phyloP scores from a whole-genome alignment of 1,140 invertebrate species.

The Lepidurus couesii region DNA sequence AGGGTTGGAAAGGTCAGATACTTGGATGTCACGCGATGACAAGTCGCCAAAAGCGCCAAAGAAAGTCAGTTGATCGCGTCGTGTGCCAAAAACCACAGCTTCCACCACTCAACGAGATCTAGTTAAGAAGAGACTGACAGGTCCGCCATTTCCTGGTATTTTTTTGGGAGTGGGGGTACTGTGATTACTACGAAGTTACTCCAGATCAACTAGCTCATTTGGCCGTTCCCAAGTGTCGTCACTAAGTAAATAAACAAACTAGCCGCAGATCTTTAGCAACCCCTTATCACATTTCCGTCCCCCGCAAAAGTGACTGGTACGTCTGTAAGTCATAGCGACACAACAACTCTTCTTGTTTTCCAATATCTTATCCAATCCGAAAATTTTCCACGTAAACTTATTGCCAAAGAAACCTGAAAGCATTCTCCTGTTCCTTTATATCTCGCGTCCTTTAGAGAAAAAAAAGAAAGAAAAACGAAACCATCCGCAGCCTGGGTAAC shows the following conservation, averaged over 20 bases:
- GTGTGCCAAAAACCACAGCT: conserved; percentile 1
- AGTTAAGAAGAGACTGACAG: not conserved
- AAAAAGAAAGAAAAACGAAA: no score
- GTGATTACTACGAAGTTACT: no score
- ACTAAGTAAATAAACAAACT: no score
- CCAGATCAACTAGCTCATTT: no score
- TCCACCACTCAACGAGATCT: not conserved
- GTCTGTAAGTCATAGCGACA: no score
- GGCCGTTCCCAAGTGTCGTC: no score
- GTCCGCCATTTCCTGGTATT: not conserved
- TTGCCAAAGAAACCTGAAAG: not conserved
- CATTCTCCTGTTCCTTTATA: not conserved
- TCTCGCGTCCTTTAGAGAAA: not conserved
- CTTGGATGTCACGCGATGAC: not conserved
- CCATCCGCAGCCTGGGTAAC: no score
- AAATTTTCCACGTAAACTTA: no score
- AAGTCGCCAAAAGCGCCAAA: not conserved
- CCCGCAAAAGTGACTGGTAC: no score
- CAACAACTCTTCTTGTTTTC: no score
- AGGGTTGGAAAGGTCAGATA: not conserved
- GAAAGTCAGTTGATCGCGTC: not conserved
- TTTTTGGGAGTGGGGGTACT: not conserved
- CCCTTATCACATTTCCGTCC: no score
- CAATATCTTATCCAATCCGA: not conserved
- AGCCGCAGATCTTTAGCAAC: no score